Conservation (phyloP, 2,888 invertebrate species). For the Sussaba pulchella region DNA sequence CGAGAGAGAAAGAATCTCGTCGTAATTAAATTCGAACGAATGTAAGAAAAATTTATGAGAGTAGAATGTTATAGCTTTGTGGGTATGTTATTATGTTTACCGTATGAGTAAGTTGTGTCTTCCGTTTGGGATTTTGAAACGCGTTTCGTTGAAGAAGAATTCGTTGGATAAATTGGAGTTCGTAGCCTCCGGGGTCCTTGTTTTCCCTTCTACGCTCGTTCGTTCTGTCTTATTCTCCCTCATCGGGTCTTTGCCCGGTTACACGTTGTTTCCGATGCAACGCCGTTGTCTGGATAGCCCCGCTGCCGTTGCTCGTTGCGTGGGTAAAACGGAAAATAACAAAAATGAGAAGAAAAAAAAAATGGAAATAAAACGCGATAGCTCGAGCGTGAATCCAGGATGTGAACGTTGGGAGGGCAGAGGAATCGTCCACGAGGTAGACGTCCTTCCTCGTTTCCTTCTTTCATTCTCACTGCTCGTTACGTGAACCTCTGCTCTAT, state of each 20-base stretch:
- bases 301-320: slow-evolving; percentile 40
- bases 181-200: background rate
- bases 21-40: slow-evolving; percentile 5
- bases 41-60: background rate
- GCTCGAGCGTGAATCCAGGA: slow-evolving; percentile 73
- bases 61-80: background rate
- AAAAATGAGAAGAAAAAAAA: too few relatives aligned
- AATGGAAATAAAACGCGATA: slow-evolving; percentile 72
- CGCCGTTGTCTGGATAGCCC: slow-evolving; percentile 33
- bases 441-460: slow-evolving; percentile 64
- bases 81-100: slow-evolving; percentile 47
- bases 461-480: slow-evolving; percentile 19
- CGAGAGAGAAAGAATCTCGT: background rate
- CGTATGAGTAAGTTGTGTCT: slow-evolving; percentile 51
- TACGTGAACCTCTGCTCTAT: slow-evolving; percentile 15
- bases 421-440: slow-evolving; percentile 63
- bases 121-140: slow-evolving; percentile 33
- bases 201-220: slow-evolving; percentile 12
- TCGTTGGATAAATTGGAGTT: slow-evolving; percentile 21
- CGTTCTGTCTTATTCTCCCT: slow-evolving; percentile 34
- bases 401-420: slow-evolving; percentile 67
- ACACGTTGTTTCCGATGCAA: slow-evolving; percentile 38
- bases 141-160: slow-evolving; percentile 4
- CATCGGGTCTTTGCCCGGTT: slow-evolving; percentile 9
- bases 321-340: too few relatives aligned